Base-by-base conservation (phyloP, 2,797 vertebrate species). In the Rhodeus uyekii region DNA sequence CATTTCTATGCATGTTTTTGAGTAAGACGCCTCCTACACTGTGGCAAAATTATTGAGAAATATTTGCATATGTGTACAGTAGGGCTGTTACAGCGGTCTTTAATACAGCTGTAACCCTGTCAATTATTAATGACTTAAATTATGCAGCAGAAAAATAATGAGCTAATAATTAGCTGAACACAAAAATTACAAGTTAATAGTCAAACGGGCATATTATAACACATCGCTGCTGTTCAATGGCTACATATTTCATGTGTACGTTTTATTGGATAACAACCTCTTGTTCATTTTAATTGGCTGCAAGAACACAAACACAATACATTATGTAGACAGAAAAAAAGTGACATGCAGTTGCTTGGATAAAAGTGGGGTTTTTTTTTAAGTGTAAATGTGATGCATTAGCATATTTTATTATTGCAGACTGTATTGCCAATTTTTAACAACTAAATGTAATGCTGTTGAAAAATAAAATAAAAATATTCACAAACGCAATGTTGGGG, bases 121-220 rank as follows among this genome's bases (percentile, higher is more conserved):
- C n/a, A 81, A 50, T 39, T 53, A 53, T 53, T 74, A 81, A 74
- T 53, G 44, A 50, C n/a, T 64, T 67, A 63, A 53, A 68, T 38
- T 27, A 74, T 24, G 58, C 39, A 32, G 39, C 34, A 8, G 24
- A 24, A n/a, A 22, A 65, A 74, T 53, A 74, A 78, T 27, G 16
- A 78, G 38, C 13, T 80, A 68, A 36, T 48, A 72, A 80, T 80
- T 61, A 34, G 50, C 34, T 60, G 27, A 81, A 65, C 44, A 48
- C 53, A 13, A 38, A 65, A 42, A 72, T 46, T 42, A 22, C 65
- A 61, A 80, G 68, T 10, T 71, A 36, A 42, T 46, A 60, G 19
- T 24, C 22, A 36, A 61, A 72, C 39, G 44, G 38, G 24, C 32
- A 48, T 60, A 58, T 3, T 48, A 48, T 38, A 67, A 55, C n/a